Evolutionary conservation across 53 echinoderm and acorn worm species (phyloP).

Genomic region (Echinometra lucunter): DNA sequence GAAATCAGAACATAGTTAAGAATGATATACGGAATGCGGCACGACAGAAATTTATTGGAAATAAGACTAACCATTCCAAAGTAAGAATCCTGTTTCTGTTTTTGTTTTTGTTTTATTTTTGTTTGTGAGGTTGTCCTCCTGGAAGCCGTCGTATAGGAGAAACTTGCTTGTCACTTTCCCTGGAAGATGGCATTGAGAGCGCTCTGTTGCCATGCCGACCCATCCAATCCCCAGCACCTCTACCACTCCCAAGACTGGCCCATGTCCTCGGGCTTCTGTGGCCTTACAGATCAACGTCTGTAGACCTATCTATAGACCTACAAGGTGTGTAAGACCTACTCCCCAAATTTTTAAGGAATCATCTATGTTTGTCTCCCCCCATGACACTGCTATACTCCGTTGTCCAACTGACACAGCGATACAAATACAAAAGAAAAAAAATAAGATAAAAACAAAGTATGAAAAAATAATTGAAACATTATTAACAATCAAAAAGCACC

Average conservation of each 20-base stretch:
- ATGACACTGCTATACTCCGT: not conserved
- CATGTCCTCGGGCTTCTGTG: constrained; percentile 36
- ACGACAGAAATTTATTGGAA: too few species aligned
- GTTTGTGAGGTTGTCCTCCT: constrained; percentile 1
- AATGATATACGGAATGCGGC: too few species aligned
- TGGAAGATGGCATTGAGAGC: not conserved
- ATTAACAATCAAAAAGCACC: too few species aligned
- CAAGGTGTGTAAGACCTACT: not conserved
- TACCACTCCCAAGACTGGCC: not conserved
- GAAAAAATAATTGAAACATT: too few species aligned
- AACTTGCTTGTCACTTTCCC: not conserved
- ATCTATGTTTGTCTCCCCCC: not conserved
- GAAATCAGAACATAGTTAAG: too few species aligned
- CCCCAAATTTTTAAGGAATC: not conserved
- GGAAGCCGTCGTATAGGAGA: not conserved
- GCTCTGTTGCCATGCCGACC: not conserved
- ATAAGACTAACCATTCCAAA: too few species aligned
- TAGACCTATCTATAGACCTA: not conserved
- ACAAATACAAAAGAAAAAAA: too few species aligned
- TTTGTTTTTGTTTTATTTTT: not conserved
- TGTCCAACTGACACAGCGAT: not conserved
- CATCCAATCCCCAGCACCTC: not conserved
- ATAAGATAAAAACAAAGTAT: too few species aligned
- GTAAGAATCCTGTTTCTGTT: too few species aligned
- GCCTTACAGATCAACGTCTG: not conserved